Conservation (phyloP, 2,797 vertebrate species). For the Danio albolineatus region DNA sequence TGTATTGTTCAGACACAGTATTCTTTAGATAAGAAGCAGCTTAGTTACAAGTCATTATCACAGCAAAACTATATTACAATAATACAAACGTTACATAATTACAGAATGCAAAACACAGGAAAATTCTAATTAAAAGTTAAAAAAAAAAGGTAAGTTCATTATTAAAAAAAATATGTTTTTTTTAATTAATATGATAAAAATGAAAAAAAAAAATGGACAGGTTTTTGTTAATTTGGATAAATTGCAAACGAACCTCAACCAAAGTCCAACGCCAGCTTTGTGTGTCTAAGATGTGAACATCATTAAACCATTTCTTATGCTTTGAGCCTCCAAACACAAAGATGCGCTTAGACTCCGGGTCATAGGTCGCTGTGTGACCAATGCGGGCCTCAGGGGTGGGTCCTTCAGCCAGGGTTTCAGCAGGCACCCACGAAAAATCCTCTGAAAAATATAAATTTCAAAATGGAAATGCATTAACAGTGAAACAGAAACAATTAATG, state of each 20-base stretch:
- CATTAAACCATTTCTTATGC: slow-evolving; percentile 83
- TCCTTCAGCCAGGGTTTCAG: slow-evolving; percentile 79
- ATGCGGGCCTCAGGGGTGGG: slow-evolving; percentile 82
- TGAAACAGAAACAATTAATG: too few species aligned
- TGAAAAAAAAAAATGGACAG: too few species aligned
- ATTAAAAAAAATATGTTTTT: too few species aligned
- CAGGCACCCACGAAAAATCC: slow-evolving; percentile 79
- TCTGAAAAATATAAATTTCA: slow-evolving; percentile 64
- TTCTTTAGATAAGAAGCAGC: neutral
- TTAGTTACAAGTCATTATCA: too few species aligned
- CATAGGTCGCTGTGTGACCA: slow-evolving; percentile 80
- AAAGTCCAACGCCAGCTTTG: slow-evolving; percentile 82
- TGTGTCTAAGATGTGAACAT: slow-evolving; percentile 84
- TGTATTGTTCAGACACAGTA: neutral
- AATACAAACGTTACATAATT: too few species aligned
- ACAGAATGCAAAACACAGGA: too few species aligned
- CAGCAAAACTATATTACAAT: too few species aligned
- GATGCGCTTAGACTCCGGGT: slow-evolving; percentile 77
- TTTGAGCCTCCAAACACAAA: slow-evolving; percentile 84
- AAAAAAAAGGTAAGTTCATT: too few species aligned
- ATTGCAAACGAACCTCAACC: slow-evolving; percentile 74
- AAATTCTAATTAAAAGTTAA: too few species aligned
- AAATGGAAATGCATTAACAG: too few species aligned
- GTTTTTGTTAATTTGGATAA: neutral
- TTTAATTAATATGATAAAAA: too few species aligned